Conservation (phyloP, 2,113 vertebrate species). For the Taurulus bubalis region DNA sequence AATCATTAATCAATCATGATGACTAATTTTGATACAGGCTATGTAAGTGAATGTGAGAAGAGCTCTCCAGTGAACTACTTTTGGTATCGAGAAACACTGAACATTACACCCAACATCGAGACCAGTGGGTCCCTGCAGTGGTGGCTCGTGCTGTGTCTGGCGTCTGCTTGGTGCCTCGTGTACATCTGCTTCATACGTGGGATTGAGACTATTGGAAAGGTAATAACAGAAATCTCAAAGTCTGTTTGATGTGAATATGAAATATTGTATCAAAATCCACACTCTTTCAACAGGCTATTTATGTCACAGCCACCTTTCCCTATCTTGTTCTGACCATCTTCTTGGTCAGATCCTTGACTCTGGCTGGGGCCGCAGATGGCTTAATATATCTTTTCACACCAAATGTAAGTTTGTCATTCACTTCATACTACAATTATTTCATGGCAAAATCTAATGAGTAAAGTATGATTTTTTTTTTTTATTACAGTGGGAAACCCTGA, state of each 20-base stretch:
- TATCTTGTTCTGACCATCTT: slow-evolving; percentile 90
- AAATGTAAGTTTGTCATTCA: slow-evolving; percentile 78
- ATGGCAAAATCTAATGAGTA: background rate
- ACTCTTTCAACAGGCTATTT: slow-evolving; percentile 83
- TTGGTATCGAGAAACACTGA: slow-evolving; percentile 90
- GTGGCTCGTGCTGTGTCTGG: slow-evolving; percentile 86
- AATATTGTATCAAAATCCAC: background rate
- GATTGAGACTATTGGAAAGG: slow-evolving; percentile 90
- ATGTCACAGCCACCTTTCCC: slow-evolving; percentile 88
- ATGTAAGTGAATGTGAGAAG: slow-evolving; percentile 81
- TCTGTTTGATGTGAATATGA: background rate
- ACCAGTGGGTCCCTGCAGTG: slow-evolving; percentile 83
- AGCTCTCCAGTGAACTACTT: slow-evolving; percentile 88
- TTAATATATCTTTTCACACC: slow-evolving; percentile 89
- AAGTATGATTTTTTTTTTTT: background rate
- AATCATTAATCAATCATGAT: slow-evolving; percentile 2
- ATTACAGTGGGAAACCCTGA: slow-evolving; percentile 84
- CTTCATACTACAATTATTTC: background rate
- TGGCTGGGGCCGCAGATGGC: slow-evolving; percentile 86
- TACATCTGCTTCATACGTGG: slow-evolving; percentile 89
- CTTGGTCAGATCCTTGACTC: slow-evolving; percentile 85
- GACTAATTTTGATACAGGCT: slow-evolving; percentile 33
- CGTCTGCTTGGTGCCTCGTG: slow-evolving; percentile 84
- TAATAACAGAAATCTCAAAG: slow-evolving; percentile 11
- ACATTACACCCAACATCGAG: slow-evolving; percentile 81